Evolutionary conservation across 1,140 invertebrate genomes (phyloP), one percentile per base, ranked within the genome.

Genomic region (Plutomurus gul): DNA sequence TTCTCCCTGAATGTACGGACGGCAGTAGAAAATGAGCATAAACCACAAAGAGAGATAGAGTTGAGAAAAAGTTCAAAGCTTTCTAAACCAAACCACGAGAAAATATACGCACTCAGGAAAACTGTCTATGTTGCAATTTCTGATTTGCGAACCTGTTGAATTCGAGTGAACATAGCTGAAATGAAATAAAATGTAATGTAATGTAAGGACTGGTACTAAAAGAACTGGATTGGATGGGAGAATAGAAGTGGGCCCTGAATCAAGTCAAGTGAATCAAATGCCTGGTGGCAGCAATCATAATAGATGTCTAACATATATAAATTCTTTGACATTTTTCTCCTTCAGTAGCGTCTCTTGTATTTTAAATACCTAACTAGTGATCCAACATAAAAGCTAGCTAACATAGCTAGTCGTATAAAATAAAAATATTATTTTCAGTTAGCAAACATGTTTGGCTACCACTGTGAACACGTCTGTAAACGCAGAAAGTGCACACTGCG

Each of bases 61-160:
- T n/a, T 30, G 43, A 47, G 36, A 39, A 39, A 8, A 72, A 40
- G 71, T 7, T 43, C 22, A 25, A 25, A 56, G 71, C 20, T 4
- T 22, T n/a, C 37, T 25, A 73, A 73, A 8, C 36, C 70, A 10
- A 72, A 72, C 37, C 39, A 27, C 18, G 36, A 72, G 40, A 78
- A 73, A 72, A 71, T 78, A 46, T 43, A 73, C 27, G 70, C 20
- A 40, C n/a, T 10, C 16, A 39, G 37, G 25, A 71, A 80, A 80
- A 80, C 75, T 76, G 78, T 80, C 65, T 51, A 80, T 40, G 37
- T 76, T 76, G 78, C 78, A 76, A 80, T 80, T 80, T 76, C 65
- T 80, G 78, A 80, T 80, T 80, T 80, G 78, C 72, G 72, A 79
- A 80, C 78, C 78, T 80, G 78, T 80, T 80, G 78, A 80, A 76